These are phyloP conservation scores for Acholoe squamosa DNA, from an alignment of 2,888 invertebrate genomes.

Conservation along the genomic window DNA sequence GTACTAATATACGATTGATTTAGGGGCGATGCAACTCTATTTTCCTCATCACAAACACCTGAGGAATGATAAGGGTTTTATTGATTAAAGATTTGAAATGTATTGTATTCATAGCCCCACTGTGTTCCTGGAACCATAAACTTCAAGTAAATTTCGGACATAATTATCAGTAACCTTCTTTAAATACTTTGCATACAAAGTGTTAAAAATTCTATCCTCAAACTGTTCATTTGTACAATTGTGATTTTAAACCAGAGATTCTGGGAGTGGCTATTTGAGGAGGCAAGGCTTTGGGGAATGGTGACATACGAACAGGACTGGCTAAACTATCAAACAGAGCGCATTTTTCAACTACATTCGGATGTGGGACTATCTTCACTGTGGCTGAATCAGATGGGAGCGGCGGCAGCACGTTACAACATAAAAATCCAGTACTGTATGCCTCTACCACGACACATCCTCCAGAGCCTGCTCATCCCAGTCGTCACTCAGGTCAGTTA, in stretches of 20 bases:
- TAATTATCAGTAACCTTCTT: no score
- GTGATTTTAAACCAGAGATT: constrained; percentile 64
- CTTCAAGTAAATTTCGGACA: no score
- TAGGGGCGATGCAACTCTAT: no score
- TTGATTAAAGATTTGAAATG: no score
- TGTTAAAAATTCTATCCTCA: no score
- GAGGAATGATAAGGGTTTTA: no score
- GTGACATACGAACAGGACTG: constrained; percentile 71
- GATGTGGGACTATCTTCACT: constrained; percentile 70
- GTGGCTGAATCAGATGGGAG: constrained; percentile 74
- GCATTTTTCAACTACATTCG: constrained; percentile 66
- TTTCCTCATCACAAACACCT: no score
- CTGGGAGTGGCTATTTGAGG: constrained; percentile 71
- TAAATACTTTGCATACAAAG: no score
- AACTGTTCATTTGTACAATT: no score
- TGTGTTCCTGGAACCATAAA: no score
- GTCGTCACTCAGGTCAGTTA: constrained; percentile 71
- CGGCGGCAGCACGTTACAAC: constrained; percentile 69
- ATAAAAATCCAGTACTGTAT: constrained; percentile 75
- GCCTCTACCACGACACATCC: constrained; percentile 71
- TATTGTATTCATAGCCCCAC: no score
- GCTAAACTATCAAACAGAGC: constrained; percentile 72
- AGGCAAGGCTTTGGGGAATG: constrained; percentile 70
- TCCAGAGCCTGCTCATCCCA: constrained; percentile 71
- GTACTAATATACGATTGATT: no score